Evolutionary conservation across 1,140 invertebrate species (phyloP).

Genomic region (Drosophila jambulina): DNA sequence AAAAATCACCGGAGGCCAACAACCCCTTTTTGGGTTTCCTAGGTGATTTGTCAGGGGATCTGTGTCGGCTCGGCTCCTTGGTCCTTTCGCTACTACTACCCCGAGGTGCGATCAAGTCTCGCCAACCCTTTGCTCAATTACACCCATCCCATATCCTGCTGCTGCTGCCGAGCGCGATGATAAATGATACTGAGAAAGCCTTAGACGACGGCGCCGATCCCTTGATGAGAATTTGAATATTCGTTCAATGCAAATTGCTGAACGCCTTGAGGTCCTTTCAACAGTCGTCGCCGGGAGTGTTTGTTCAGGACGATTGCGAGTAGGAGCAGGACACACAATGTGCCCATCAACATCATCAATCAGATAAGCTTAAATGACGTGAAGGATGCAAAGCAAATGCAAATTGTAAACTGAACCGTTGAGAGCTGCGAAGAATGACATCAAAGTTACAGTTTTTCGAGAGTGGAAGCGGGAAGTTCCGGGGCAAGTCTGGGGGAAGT

Average conservation of each 20-base stretch:
- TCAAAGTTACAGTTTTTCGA: constrained; percentile 69
- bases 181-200: constrained; percentile 76
- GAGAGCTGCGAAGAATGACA: constrained; percentile 69
- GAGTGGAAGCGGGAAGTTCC: constrained; percentile 36
- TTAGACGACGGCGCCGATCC: constrained; percentile 20
- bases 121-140: constrained; percentile 81
- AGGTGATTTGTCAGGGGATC: constrained; percentile 60
- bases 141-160: constrained; percentile 66
- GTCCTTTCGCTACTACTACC: constrained; percentile 36
- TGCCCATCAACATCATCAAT: constrained; percentile 78
- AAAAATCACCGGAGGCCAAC: constrained; percentile 13
- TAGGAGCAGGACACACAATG: constrained; percentile 54
- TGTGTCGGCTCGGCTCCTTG: constrained; percentile 35
- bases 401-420: constrained; percentile 79
- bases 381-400: constrained; percentile 73
- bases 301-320: constrained; percentile 68
- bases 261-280: constrained; percentile 53
- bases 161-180: constrained; percentile 47
- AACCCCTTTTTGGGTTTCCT: constrained; percentile 37
- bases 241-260: constrained; percentile 75
- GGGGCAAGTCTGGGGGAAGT: constrained; percentile 1
- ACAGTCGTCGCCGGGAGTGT: constrained; percentile 42
- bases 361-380: constrained; percentile 84
- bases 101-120: constrained; percentile 51
- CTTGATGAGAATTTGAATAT: constrained; percentile 78